phyloP scores from a whole-genome alignment of 30 jellyfish, hydroid and myxozoan genomes.

The Rhopilema esculentum region DNA sequence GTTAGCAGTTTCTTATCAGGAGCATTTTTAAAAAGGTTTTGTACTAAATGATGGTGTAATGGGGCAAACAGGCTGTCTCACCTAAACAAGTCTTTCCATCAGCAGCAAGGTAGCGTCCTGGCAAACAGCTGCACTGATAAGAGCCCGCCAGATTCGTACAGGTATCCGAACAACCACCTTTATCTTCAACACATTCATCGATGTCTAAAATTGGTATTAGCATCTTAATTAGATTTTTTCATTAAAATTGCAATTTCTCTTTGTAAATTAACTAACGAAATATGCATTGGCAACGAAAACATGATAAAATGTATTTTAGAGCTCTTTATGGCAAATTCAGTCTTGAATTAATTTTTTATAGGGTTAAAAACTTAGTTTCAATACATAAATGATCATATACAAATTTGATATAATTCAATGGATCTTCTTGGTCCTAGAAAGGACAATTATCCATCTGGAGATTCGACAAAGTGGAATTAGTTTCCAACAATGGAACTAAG shows the following conservation, averaged over 20 bases:
- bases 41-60: too few species aligned
- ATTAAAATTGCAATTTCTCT: background rate
- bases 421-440: too few species aligned
- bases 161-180: constrained; percentile 75
- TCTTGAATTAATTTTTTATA: too few species aligned
- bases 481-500: background rate
- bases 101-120: constrained; percentile 51
- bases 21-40: background rate
- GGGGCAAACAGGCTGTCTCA: background rate
- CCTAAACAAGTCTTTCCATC: constrained; percentile 69
- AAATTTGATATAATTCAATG: too few species aligned
- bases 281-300: background rate
- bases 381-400: too few species aligned
- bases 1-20: background rate
- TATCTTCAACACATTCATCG: constrained; percentile 74
- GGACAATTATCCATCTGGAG: too few species aligned
- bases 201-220: constrained; percentile 40
- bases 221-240: background rate
- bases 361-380: too few species aligned
- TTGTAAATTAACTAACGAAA: background rate
- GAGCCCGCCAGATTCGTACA: constrained; percentile 69
- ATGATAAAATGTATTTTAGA: too few species aligned
- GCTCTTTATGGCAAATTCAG: too few species aligned
- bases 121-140: constrained; percentile 54
- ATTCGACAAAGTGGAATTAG: too few species aligned